Base-by-base conservation (phyloP, 2,888 invertebrate genomes). In the Macaria liturata region DNA sequence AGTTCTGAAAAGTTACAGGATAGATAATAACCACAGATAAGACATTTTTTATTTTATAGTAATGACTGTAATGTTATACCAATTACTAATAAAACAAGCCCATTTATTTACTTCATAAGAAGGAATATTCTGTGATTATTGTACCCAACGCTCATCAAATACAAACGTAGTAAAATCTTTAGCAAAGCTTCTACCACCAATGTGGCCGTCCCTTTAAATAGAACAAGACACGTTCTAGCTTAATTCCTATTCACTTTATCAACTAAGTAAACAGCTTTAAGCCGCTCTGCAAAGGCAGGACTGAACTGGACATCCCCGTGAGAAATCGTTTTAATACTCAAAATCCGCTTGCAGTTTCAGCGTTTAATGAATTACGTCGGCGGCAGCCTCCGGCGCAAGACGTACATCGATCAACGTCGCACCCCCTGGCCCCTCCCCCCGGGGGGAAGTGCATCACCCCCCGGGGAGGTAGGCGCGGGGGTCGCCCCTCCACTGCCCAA, bases 361-460 rank as follows among this genome's bases (percentile, higher is more conserved):
- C 88, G 88, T 91, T 91, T 91, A 91, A 91, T 91, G 91, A 91
- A 91, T 91, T 91, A 91, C 91, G 89, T 88, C 85, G 91, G 88
- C 84, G 88, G 91, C 92, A 90, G 90, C 89, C 91, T 89, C 92
- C 89, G 92, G 93, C 92, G 92, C 93, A 93, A 93, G 93, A 93
- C 93, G 93, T 92, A 92, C 93, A 93, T 93, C 93, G 93, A 93
- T 93, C 93, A 93, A 93, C 92, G 93, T 92, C 93, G 88, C 85
- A 84, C 86, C 70, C 72, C 68, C 65, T 68, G 70, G 67, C 54
- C 67, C 70, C 72, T 67, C 69, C 70, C 68, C 53, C 67, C 69
- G 9, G 7, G 32, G 37, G 57, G 62, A 57, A 62, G 49, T 57
- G 71, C 72, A 57, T 72, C 72, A 71, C 71, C 70, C 76, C 66